Conservation (phyloP, 2,888 invertebrate genomes). For the Alloscopus bannaensis region DNA sequence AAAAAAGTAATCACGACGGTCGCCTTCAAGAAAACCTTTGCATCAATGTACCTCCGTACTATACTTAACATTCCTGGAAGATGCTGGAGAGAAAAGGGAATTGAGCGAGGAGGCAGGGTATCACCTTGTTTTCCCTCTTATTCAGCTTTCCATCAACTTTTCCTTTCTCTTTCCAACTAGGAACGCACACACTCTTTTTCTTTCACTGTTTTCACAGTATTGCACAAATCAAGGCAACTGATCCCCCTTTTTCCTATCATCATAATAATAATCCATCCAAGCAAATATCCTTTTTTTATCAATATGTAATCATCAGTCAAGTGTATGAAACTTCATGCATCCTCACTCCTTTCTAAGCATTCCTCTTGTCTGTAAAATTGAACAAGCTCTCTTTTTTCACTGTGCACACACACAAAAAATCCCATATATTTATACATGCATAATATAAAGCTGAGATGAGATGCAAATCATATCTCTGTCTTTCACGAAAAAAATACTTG, state of each 20-base stretch:
- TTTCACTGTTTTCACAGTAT: neutral
- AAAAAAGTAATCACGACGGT: conserved; percentile 23
- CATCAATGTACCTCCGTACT: neutral
- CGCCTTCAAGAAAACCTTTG: conserved; percentile 12
- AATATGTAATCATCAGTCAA: conserved; percentile 49
- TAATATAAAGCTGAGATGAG: neutral
- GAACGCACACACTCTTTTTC: too few species aligned
- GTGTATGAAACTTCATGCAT: conserved; percentile 31
- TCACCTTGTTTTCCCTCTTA: conserved; percentile 15
- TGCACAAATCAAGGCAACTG: conserved; percentile 38
- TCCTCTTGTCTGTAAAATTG: too few species aligned
- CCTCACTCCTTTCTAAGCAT: neutral
- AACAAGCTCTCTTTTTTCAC: neutral
- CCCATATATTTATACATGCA: neutral
- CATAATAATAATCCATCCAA: conserved; percentile 33
- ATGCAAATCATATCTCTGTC: conserved; percentile 2
- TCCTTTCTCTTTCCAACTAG: neutral
- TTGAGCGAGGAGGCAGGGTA: neutral
- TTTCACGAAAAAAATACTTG: neutral
- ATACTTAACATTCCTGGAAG: neutral
- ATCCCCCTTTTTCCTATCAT: conserved; percentile 21
- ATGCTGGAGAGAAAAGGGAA: neutral
- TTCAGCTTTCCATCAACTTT: neutral
- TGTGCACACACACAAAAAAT: too few species aligned
- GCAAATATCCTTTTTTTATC: conserved; percentile 32